phyloP scores from a whole-genome alignment of 2,888 invertebrate species.

The Caenorhabditis sp. region DNA sequence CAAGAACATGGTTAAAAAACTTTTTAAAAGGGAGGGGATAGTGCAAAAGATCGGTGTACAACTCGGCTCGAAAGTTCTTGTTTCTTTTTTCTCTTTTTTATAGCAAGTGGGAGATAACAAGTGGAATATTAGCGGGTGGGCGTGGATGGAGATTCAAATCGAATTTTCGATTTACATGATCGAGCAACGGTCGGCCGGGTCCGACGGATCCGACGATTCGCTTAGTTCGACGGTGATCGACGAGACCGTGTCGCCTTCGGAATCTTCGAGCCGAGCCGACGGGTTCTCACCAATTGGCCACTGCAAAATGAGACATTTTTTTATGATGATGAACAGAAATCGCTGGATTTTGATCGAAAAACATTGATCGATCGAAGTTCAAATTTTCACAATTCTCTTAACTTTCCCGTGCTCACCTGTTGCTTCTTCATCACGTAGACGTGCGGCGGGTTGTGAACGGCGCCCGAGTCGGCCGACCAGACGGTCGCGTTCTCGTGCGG shows the following conservation, averaged over 20 bases:
- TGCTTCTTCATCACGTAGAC: slow-evolving; percentile 65
- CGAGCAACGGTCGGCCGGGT: slow-evolving; percentile 73
- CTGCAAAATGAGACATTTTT: slow-evolving; percentile 45
- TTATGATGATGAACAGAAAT: neutral
- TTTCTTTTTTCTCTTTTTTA: neutral
- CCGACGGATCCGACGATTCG: slow-evolving; percentile 62
- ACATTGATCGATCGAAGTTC: no score
- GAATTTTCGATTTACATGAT: slow-evolving; percentile 70
- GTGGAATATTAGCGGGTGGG: neutral
- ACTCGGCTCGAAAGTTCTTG: no score
- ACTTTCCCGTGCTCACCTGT: slow-evolving; percentile 53
- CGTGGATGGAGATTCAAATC: no score
- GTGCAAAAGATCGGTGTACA: slow-evolving; percentile 40
- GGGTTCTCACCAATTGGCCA: slow-evolving; percentile 77
- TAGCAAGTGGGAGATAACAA: no score
- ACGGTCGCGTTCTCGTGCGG: slow-evolving; percentile 54
- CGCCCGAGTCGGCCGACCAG: slow-evolving; percentile 58
- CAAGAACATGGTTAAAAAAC: slow-evolving; percentile 50
- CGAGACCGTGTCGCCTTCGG: slow-evolving; percentile 67
- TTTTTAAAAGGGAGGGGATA: slow-evolving; percentile 10
- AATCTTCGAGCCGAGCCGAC: slow-evolving; percentile 65
- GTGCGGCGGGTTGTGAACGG: slow-evolving; percentile 57
- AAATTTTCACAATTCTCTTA: no score
- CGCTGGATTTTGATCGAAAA: no score
- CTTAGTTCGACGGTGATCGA: slow-evolving; percentile 59